Base-by-base conservation (phyloP, 2,888 invertebrate genomes). In the Hesperia comma region DNA sequence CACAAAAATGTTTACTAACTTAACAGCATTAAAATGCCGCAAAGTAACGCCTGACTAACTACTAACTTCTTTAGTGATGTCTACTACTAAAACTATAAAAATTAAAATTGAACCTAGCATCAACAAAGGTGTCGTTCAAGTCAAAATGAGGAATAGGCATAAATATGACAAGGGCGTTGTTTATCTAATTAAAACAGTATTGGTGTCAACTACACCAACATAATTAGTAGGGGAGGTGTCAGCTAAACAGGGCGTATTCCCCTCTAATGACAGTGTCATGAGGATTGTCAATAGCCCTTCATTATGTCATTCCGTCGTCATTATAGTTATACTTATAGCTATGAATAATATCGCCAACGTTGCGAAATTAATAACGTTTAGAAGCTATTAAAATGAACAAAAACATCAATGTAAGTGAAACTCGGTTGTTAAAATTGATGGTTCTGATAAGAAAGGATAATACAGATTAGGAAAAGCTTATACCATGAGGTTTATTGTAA, bases 191-290 rank as follows among this genome's bases (percentile, higher is more conserved):
- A 63, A 57, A 58, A 64, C 57, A 64, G 57, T 51, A 64, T 64
- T 58, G 68, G 66, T 71, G 73, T 70, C 69, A 70, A 63, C 71
- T 73, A 69, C 66, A 62, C 60, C 69, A 69, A 72, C 68, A 73
- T 72, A 74, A 74, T 75, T 75, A 75, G 72, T 69, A 70, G 43
- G 70, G 69, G 70, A 58, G 68, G 68, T 72, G 77, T 75, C 79
- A 79, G 83, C 63, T 58, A 64, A 79, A 76, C 78, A 78, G 79
- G 78, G 77, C 80, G 79, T 80, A 82, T 82, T 80, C 33, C 55
- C 33, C 49, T 63, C 21, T 63, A 57, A 63, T 63, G 57, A 63
- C 63, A 49, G 58, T 64, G 17, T 57, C 64, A 58, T 64, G 64
- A 58, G 58, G 15, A 33, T 43, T n/a, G 61, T 64, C 32, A 64